These are phyloP conservation scores for Batillaria attramentaria DNA, from an alignment of 1,140 invertebrate species.

Conservation along the genomic window DNA sequence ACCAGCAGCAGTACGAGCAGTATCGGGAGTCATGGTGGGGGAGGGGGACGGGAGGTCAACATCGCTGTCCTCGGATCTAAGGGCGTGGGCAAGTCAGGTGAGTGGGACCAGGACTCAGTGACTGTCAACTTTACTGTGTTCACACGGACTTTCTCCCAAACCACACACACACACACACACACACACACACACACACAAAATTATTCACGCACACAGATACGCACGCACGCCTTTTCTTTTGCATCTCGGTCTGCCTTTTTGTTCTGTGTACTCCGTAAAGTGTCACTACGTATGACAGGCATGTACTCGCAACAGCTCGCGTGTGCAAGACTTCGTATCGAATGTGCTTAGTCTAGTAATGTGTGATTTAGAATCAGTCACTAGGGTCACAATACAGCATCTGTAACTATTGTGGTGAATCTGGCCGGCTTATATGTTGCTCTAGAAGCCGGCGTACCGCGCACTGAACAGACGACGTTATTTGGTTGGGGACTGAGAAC, in stretches of 20 bases:
- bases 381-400: no score
- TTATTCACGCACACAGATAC: background rate
- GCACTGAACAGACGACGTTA: no score
- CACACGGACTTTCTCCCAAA: background rate
- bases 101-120: background rate
- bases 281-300: background rate
- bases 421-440: no score
- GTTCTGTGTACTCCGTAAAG: no score
- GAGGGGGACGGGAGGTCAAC: slow-evolving; percentile 47
- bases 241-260: no score
- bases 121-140: background rate
- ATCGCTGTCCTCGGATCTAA: slow-evolving; percentile 47
- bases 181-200: slow-evolving; percentile 6
- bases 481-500: no score
- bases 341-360: no score
- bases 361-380: no score
- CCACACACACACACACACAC: background rate
- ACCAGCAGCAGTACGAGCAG: slow-evolving; percentile 24
- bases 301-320: background rate
- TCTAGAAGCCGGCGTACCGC: no score
- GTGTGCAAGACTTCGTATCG: no score
- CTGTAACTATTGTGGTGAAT: background rate
- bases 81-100: slow-evolving; percentile 54
- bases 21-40: slow-evolving; percentile 20
- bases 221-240: no score